Percentiles rank a stretch among this genome's conserved stretches.
Conservation (phyloP, 2,797 vertebrate species). For the Amazona finschi region DNA sequence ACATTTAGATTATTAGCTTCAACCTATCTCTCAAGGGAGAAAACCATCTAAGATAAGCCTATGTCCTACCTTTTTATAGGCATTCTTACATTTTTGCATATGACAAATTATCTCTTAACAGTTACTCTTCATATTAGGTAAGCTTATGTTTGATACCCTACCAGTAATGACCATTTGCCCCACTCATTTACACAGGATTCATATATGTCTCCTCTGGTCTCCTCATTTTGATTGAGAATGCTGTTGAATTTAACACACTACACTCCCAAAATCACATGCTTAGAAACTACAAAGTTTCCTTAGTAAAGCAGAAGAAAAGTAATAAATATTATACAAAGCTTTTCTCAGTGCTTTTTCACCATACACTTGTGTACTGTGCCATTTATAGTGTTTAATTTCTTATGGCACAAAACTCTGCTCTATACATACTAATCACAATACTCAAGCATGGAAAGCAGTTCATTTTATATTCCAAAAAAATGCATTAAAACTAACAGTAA, state of each 20-base stretch:
- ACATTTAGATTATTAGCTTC: background rate
- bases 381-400: background rate
- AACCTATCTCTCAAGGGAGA: background rate
- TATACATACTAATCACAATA: background rate
- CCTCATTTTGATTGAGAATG: background rate
- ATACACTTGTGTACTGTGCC: background rate
- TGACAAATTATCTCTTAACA: background rate
- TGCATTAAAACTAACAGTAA: background rate
- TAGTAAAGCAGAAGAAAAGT: background rate
- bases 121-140: background rate
- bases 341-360: background rate
- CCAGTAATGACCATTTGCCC: background rate
- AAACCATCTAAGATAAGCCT: background rate
- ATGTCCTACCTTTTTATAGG: background rate
- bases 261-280: background rate
- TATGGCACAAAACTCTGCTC: background rate
- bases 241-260: background rate
- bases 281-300: background rate
- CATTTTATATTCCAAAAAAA: background rate
- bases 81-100: background rate
- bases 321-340: background rate
- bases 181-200: background rate
- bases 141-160: background rate
- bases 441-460: background rate
- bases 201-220: fast-evolving